Conservation (phyloP, 2,888 invertebrate genomes). For the Nomada goodeniana region DNA sequence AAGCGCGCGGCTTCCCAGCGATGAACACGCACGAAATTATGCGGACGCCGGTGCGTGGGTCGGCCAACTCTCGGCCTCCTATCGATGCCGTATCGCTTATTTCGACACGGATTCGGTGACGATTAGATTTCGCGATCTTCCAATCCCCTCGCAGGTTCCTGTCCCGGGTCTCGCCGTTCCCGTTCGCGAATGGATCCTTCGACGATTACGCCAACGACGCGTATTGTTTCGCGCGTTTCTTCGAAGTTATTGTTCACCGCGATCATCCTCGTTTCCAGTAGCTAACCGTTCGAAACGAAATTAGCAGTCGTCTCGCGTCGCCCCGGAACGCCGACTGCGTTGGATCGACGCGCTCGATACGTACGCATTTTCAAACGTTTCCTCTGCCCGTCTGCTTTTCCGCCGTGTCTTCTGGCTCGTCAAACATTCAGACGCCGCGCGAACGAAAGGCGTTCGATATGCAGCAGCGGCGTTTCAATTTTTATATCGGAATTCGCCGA, state of each 20-base stretch:
- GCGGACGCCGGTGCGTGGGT: conserved; percentile 41
- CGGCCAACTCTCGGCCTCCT: neutral
- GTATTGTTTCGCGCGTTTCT: no score
- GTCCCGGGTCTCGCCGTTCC: neutral
- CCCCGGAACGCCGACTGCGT: neutral
- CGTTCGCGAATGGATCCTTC: no score
- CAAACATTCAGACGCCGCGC: neutral
- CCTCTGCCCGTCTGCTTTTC: neutral
- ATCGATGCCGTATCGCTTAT: neutral
- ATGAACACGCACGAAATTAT: conserved; percentile 64
- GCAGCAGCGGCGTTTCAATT: neutral
- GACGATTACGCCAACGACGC: no score
- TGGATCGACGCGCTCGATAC: conserved; percentile 6
- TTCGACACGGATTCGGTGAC: conserved; percentile 29
- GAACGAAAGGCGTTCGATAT: neutral
- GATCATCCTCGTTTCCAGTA: neutral
- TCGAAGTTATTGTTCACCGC: neutral
- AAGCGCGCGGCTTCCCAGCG: conserved; percentile 28
- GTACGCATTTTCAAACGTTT: neutral
- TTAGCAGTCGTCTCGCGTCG: neutral
- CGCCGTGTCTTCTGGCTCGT: neutral
- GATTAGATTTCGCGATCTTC: conserved; percentile 39
- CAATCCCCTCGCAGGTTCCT: neutral
- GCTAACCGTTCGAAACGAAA: neutral
- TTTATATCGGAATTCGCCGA: neutral